These are phyloP conservation scores for Poeciliopsis occidentalis DNA, from an alignment of 2,113 vertebrate genomes.

Conservation along the genomic window DNA sequence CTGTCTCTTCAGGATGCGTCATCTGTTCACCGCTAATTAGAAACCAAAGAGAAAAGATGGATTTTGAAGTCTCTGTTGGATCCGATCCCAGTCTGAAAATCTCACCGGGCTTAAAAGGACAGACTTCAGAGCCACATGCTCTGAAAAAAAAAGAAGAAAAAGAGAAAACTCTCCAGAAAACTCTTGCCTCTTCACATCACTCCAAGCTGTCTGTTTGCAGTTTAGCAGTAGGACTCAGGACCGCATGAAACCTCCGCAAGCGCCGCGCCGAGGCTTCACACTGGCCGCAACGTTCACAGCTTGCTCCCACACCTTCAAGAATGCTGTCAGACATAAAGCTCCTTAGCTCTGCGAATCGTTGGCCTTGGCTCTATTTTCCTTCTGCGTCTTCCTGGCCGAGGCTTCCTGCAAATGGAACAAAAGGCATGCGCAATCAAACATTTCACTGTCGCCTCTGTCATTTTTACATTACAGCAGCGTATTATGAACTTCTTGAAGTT, in stretches of 20 bases:
- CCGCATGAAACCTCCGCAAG: slow-evolving; percentile 2
- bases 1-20: slow-evolving; percentile 53
- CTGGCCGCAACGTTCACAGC: background rate
- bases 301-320: slow-evolving; percentile 7
- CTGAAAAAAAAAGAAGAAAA: background rate
- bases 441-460: background rate
- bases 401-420: background rate
- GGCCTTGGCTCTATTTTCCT: background rate
- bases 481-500: background rate
- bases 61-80: slow-evolving; percentile 71
- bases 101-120: slow-evolving; percentile 57
- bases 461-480: background rate
- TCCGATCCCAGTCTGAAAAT: slow-evolving; percentile 57
- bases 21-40: slow-evolving; percentile 68
- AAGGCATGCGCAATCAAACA: background rate
- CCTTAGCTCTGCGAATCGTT: background rate
- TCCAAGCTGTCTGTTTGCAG: slow-evolving; percentile 30
- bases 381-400: background rate
- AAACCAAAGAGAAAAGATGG: slow-evolving; percentile 68
- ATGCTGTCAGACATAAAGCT: background rate
- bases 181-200: slow-evolving; percentile 40
- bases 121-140: slow-evolving; percentile 55
- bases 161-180: slow-evolving; percentile 17
- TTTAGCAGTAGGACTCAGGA: slow-evolving; percentile 16
- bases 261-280: background rate